Evolutionary conservation across 1,140 invertebrate species (phyloP), one percentile per base, ranked within the genome.

Genomic region (Anastrepha obliqua): DNA sequence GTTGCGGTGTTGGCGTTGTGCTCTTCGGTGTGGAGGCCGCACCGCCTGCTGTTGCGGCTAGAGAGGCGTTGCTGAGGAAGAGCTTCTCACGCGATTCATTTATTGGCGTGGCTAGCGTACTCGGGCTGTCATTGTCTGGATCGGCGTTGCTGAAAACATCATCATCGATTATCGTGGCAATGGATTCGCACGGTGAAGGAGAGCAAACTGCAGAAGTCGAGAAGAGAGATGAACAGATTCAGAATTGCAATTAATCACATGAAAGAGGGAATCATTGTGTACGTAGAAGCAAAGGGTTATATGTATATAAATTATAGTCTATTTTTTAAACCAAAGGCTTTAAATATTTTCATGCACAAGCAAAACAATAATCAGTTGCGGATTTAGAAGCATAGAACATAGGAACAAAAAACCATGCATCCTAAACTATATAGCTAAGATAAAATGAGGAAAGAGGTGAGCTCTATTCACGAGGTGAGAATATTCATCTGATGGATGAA

Each of bases 121-220:
- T 89, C 0, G 91, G 90, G 86, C 90, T 91, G 44, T 90, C 90
- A 89, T 0, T 59, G n/a, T n/a, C 86, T 44, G 47, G 65, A 3
- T 89, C 88, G 42, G 88, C 86, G 17, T 64, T 86, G 6, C 89
- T 92, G 88, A 93, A 94, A 55, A 93, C 93, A 3, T 95, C 94
- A 55, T 93, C 93, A 89, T 95, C 94, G 13, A 94, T 94, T 5
- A 95, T 94, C 78, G 95, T 96, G 81, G 94, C 95, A 13, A 97
- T 93, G 9, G 96, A 97, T 86, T 96, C 96, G 89, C 96, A 96
- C 0, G 96, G 96, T 11, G 96, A 97, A 0, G 96, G 96, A 55
- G 96, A 97, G 88, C 95, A 95, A 4, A 95, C 96, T 85, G 95
- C 92, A 90, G 85, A 96, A 91, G 0, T 94, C 95, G 59, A 15